Evolutionary conservation across 2,888 invertebrate genomes (phyloP), one percentile per base, ranked within the genome.

Genomic region (Lissonota sp.): DNA sequence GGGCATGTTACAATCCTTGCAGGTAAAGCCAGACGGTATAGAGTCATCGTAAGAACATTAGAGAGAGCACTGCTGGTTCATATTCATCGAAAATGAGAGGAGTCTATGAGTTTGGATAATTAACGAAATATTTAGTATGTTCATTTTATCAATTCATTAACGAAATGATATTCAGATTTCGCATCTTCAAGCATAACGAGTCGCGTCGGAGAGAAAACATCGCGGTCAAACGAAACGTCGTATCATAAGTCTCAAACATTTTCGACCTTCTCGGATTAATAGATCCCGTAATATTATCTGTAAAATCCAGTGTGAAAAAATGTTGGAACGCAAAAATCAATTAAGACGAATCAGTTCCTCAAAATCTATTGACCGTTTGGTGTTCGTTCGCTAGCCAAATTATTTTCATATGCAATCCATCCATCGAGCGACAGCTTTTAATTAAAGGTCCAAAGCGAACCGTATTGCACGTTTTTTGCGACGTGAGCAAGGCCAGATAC

Each of bases 331-430:
- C 39, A 0, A 51, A 60, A 1, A 6, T 73, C 6, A 55, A 72
- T 0, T 86, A 84, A 84, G 84, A 86, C n/a, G 84, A 84, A 55
- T 78, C 82, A 0, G 64, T 85, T 0, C 81, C 84, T 4, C 62
- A 72, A 7, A 46, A 62, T 4, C 26, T 84, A 0, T 60, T 77
- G 5, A 75, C 79, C 0, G 14, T 16, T 0, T 85, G 83, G 84
- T 12, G 3, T 6, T 6, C 10, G 0, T 83, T 84, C 57, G 42
- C 46, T 4, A 57, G 46, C 0, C 78, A 84, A 53, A 12, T 81
- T 0, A n/a, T 4, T 8, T n/a, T 57, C 6, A 39, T 82, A 26
- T 58, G 69, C 14, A 44, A 79, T 6, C n/a, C n/a, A n/a, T 10
- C 79, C 8, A 51, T 83, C 7, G 64, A 72, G 0, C 67, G 79